phyloP scores from a whole-genome alignment of 2,888 invertebrate genomes.

The Cephus pulcher region DNA sequence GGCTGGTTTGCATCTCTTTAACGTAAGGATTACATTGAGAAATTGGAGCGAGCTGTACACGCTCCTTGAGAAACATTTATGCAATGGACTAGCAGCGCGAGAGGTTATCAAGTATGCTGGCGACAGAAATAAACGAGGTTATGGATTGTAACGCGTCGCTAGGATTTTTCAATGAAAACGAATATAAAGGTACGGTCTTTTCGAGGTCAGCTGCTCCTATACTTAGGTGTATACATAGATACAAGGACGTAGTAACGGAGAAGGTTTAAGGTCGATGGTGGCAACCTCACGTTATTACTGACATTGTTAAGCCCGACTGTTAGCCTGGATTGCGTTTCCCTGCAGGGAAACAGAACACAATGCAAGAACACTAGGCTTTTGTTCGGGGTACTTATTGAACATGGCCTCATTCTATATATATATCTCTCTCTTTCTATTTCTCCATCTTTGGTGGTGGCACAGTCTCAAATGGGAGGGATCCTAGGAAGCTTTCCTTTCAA shows the following conservation, averaged over 20 bases:
- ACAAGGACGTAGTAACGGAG: not conserved
- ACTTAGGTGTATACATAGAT: not conserved
- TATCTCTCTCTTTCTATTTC: not conserved
- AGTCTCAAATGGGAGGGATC: not conserved
- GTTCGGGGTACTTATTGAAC: not conserved
- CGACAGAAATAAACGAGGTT: not conserved
- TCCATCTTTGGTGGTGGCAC: not conserved
- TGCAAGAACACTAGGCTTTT: constrained; percentile 6
- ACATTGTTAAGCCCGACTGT: constrained; percentile 2
- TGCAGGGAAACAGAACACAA: constrained; percentile 1
- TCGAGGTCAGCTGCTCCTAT: not conserved
- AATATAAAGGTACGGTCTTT: not conserved
- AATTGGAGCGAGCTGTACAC: not conserved
- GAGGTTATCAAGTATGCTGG: not conserved
- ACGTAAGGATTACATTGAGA: not conserved
- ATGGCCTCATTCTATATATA: not conserved
- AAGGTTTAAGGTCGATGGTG: not conserved
- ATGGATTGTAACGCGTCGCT: not conserved
- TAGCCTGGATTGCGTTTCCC: constrained; percentile 1
- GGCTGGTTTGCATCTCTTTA: not conserved
- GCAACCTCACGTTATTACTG: not conserved
- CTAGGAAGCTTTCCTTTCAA: not conserved
- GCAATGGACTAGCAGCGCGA: not conserved
- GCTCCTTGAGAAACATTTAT: not conserved
- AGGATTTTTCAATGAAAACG: not conserved